Evolutionary conservation across 2,113 vertebrate genomes (phyloP), one percentile per base, ranked within the genome.

Genomic region (Ursus arctos): DNA sequence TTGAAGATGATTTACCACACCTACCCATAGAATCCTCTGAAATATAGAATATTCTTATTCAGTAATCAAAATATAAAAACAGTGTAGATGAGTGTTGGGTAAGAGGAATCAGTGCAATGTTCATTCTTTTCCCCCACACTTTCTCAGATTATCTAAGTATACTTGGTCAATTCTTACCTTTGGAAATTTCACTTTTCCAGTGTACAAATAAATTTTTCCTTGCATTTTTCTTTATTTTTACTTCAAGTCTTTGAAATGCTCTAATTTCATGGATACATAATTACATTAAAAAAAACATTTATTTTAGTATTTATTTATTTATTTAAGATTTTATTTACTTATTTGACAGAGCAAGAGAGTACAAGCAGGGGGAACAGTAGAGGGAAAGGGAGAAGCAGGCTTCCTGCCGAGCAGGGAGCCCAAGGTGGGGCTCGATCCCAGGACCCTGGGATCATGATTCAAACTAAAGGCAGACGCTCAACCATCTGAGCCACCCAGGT

Each of bases 1-100:
- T 36, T 36, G 95, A 65, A 91, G 95, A 95, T 89, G 57, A 53
- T 88, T 61, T 71, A 90, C 86, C 88, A 57, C 21, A 76, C 40
- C 2, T 43, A 81, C 51, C 91, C 4, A 47, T 49, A 71, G 10
- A 89, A 83, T 22, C 5, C 76, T 80, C 28, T 95, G 3, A 36
- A 36, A 36, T 36, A 36, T 0, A 0, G 0, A 9, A 0, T 4
- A 13, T 90, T 97, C 16, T 69, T 61, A 47, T 43, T 88, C 18
- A 88, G 0, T 2, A 2, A 91, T 33, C 16, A 0, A 2, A 22
- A 61, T 67, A 81, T 31, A n/a, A 81, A 81, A 69, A 36, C 67
- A 36, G 8, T 36, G 33, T 69, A n/a, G 33, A n/a, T 57, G 55
- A 59, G 57, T 22, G 21, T 40, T 91, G 26, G 31, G 14, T 28